Evolutionary conservation across 2,113 vertebrate genomes (phyloP), one percentile per base, ranked within the genome.

Genomic region (Sorex araneus): DNA sequence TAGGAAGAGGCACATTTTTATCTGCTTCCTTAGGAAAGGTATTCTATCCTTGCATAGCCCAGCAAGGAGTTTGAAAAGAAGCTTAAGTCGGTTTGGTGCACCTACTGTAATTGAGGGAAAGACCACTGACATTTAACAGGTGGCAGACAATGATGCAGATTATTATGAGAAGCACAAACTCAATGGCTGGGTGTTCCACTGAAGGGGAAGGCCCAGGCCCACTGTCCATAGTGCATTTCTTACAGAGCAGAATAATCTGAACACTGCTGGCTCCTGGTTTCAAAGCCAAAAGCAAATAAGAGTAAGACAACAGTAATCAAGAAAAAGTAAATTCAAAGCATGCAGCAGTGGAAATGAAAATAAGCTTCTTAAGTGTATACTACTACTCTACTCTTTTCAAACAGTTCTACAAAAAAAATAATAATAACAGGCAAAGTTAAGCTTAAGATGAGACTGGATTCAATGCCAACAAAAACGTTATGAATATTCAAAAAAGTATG

Each of bases 401-500:
- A 92, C n/a, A 76, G 40, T 47, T 69, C 54, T 50, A 57, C 54
- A 85, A 78, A 76, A 47, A 23, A 60, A 64, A 64, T 27, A 25
- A 2, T 64, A 8, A 21, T 16, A 40, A 40, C 40, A 21, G 7
- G 9, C 25, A 47, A 67, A 90, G 66, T 85, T 78, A 88, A 50
- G 21, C 50, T 85, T 76, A 74, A 36, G 67, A 80, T 36, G 36
- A 75, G n/a, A 71, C 66, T 47, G 76, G 45, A 76, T n/a, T 84
- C 87, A 8, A 8, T 83, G 63, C 66, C 93, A 89, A 77, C 71
- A 80, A 94, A 85, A 89, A 94, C 60, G 67, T 83, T 40, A 87
- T 87, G 63, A 92, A 89, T 88, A 94, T 91, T 94, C 79, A 94
- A 83, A 92, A 91, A 71, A 84, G 73, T 19, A 77, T 71, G 76